Base-by-base conservation (phyloP, 2,113 vertebrate species). In the Chroicocephalus ridibundus region DNA sequence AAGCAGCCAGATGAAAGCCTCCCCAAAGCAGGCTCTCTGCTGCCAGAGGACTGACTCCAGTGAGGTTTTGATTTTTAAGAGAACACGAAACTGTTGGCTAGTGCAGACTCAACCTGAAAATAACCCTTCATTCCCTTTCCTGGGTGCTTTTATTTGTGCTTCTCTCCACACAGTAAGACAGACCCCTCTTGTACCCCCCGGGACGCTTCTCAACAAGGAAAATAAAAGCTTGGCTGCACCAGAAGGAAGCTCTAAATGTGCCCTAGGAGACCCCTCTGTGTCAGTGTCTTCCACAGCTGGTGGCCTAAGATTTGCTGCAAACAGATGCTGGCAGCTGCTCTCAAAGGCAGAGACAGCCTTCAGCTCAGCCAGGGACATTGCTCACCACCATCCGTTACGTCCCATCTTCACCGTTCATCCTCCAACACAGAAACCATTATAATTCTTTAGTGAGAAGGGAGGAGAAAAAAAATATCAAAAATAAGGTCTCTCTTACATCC, bases 141-240 rank as follows among this genome's bases (percentile, higher is more conserved):
- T 91, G 7, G 3, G 64, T 24, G 38, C 9, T 87, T 94, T 74
- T 36, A 18, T 75, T 52, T 84, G 17, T 62, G 16, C 31, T 77
- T 90, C 26, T 83, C 64, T 82, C 40, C 15, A 54, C 26, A 8
- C 20, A 70, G 46, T 11, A 55, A 70, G 34, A 47, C 24, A 80
- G 27, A 36, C 5, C 3, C 4, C 11, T 20, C 8, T 29, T 3
- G 1, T n/a, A 5, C 6, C 14, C 5, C 54, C 15, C 26, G 16
- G 55, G 11, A 81, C 2, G n/a, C 8, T 71, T 76, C 44, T 66
- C 40, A 18, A 15, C 11, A 75, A 47, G n/a, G n/a, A 57, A 88
- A 40, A 74, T 49, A 26, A 40, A 91, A 90, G 20, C 55, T 44
- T 83, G 38, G 32, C 26, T 15, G 47, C 61, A 81, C 57, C 57